phyloP scores from a whole-genome alignment of 2,113 vertebrate genomes.

The Dipodomys stephensi region DNA sequence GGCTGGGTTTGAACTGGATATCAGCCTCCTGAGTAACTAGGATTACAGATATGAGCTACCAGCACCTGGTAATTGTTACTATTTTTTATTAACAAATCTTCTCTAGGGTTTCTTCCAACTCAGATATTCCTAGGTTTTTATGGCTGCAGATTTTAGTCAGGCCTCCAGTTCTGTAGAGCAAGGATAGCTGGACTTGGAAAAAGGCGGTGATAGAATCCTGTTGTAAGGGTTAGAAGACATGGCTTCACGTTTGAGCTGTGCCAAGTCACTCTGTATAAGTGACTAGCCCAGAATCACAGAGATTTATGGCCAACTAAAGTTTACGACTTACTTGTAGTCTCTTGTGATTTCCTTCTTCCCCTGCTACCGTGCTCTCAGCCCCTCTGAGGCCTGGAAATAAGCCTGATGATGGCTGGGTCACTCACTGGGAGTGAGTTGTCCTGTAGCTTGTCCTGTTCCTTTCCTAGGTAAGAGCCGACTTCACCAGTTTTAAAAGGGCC shows the following conservation, averaged over 20 bases:
- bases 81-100: conserved; percentile 49
- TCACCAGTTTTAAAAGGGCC: conserved; percentile 8
- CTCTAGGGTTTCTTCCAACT: conserved; percentile 14
- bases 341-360: background rate
- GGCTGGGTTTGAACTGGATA: too few species aligned
- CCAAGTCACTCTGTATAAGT: background rate
- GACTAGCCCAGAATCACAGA: background rate
- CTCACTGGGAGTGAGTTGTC: too few species aligned
- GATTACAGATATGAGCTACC: too few species aligned
- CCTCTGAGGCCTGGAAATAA: background rate
- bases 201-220: conserved; percentile 6
- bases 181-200: background rate
- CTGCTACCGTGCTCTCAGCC: background rate
- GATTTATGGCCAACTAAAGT: background rate
- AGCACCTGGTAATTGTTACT: background rate
- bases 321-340: background rate
- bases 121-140: conserved; percentile 21
- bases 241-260: background rate
- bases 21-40: too few species aligned
- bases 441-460: background rate
- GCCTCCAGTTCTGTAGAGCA: conserved; percentile 20
- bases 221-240: background rate
- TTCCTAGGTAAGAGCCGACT: background rate
- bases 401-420: background rate
- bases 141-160: background rate